These are phyloP conservation scores for Macaca mulatta DNA, from an alignment of 2,113 vertebrate species.

Conservation along the genomic window DNA sequence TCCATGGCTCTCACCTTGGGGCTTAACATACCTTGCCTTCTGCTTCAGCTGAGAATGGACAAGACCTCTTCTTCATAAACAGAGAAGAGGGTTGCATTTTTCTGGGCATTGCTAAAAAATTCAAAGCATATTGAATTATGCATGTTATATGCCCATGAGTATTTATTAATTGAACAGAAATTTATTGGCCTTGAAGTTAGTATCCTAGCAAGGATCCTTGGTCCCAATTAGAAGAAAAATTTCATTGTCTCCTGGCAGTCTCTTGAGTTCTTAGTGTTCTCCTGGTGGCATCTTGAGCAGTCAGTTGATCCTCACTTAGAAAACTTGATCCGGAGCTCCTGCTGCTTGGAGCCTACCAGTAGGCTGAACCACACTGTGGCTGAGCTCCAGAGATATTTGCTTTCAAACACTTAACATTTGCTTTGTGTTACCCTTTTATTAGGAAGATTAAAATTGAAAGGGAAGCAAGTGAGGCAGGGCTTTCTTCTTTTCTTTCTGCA, in stretches of 20 bases:
- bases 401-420: slow-evolving; percentile 78
- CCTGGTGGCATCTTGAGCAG: not conserved
- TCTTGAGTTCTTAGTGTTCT: not conserved
- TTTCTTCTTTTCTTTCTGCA: slow-evolving; percentile 70
- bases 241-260: not conserved
- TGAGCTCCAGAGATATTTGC: slow-evolving; percentile 69
- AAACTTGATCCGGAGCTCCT: not conserved
- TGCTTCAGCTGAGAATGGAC: not conserved
- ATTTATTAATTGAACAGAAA: not conserved
- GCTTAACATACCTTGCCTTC: not conserved
- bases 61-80: not conserved
- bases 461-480: slow-evolving; percentile 53
- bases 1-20: not conserved
- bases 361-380: not conserved
- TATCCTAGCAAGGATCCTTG: not conserved
- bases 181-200: not conserved
- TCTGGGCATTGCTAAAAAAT: not conserved
- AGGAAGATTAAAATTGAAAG: slow-evolving; percentile 74
- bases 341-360: not conserved
- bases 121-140: not conserved
- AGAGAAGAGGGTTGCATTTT: not conserved
- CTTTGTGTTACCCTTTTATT: slow-evolving; percentile 74
- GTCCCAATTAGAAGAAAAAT: not conserved
- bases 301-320: not conserved
- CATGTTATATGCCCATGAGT: not conserved